Evolutionary conservation across 2,113 vertebrate genomes (phyloP), one percentile per base, ranked within the genome.

Genomic region (Petromus typicus): DNA sequence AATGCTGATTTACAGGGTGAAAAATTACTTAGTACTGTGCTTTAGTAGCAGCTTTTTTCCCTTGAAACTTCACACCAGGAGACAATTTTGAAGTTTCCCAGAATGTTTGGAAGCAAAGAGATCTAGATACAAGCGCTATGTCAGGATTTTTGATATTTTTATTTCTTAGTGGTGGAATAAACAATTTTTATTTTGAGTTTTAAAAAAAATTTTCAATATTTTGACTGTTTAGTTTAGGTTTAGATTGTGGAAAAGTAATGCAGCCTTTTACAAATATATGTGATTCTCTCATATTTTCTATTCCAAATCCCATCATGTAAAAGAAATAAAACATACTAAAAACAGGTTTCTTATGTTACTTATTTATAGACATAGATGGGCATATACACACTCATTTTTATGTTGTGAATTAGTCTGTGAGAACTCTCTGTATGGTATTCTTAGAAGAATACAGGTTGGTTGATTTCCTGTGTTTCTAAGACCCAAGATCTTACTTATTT

Each of bases 1-100:
- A 97, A 84, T 96, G 81, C 61, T 96, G 91, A 96, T 96, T 97
- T 93, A 86, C 96, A 95, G 96, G 71, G 32, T 45, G 34, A 93
- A 64, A 90, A 97, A 93, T 93, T 95, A 96, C 89, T 81, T 67
- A 67, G 45, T 17, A n/a, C 45, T 13, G 17, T 92, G n/a, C 22
- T 95, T 96, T 96, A 93, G 23, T 69, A 86, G 63, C 63, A 37
- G 51, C 6, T 89, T 56, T 8, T 56, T 14, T 75, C 86, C 25
- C 3, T 69, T 69, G 25, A 69, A 96, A 88, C n/a, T 95, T 93
- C 11, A 69, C 17, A 61, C 13, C 85, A 84, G 17, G 84, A 81
- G 97, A 57, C 34, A 89, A 85, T 82, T 97, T 54, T 81, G 20
- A 43, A 84, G 43, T 93, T 71, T 86, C n/a, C 32, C 75, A 78